A percentile compares a stretch with the other conserved stretches of the same genome.
Evolutionary conservation across 2,888 invertebrate species (phyloP).

Genomic region (Rhabditoides inermis): DNA sequence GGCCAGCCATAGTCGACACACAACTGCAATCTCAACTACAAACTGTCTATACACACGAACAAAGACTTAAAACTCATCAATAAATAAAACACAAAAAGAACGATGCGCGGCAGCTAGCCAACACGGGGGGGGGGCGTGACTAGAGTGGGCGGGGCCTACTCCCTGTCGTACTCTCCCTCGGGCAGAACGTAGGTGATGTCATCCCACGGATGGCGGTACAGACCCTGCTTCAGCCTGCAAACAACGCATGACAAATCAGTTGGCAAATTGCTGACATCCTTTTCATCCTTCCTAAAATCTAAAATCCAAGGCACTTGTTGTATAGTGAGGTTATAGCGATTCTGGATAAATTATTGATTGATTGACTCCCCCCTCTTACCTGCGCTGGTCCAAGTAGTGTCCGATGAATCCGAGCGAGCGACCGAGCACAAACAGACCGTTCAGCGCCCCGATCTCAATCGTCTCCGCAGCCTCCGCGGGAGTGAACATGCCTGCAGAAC

Average conservation of each 20-base stretch:
- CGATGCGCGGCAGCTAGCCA: background rate
- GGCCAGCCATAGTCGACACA: no score
- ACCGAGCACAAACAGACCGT: conserved; percentile 93
- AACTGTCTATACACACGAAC: no score
- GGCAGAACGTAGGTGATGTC: conserved; percentile 84
- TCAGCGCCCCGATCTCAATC: conserved; percentile 91
- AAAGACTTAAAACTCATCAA: background rate
- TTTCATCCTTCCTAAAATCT: no score
- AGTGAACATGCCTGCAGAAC: conserved; percentile 36
- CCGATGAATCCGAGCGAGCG: conserved; percentile 97
- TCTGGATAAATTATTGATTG: no score
- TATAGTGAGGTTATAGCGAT: background rate
- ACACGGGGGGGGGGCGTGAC: background rate
- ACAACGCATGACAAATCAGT: no score
- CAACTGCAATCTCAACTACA: no score
- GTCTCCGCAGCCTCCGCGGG: conserved; percentile 94
- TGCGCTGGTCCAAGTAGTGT: conserved; percentile 93
- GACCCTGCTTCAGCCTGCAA: conserved; percentile 83
- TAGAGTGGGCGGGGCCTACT: background rate
- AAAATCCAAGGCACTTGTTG: background rate
- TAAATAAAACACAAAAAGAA: background rate
- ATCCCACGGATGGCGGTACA: conserved; percentile 99
- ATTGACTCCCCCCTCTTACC: conserved; percentile 92
- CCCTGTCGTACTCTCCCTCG: conserved; percentile 54
- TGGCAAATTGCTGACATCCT: no score